Percentiles rank a stretch among this genome's conserved stretches.
Conservation (phyloP, 1,140 invertebrate species). For the Acromyrmex heyeri region DNA sequence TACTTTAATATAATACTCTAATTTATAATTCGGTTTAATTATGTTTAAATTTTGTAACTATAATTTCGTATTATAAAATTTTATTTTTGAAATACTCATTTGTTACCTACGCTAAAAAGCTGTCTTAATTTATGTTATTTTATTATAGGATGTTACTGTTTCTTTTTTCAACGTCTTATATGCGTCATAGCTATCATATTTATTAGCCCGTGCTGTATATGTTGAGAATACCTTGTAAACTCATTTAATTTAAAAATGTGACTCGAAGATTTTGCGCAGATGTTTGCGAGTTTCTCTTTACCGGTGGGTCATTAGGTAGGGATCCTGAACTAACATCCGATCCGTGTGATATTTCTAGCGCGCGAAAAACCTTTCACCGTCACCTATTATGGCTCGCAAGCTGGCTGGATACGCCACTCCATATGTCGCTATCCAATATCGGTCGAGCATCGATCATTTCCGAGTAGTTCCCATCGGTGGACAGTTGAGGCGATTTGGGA, state of each 20-base stretch:
- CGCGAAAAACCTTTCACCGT: constrained; percentile 53
- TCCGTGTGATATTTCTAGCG: constrained; percentile 61
- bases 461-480: constrained; percentile 51
- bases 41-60: not conserved
- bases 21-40: not conserved
- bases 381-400: constrained; percentile 68
- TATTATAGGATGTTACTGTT: not conserved
- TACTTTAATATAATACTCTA: not conserved
- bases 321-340: constrained; percentile 61
- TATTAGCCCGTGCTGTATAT: not conserved
- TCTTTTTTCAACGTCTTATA: not conserved
- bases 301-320: constrained; percentile 61
- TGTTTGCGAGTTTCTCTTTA: constrained; percentile 47
- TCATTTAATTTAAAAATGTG: not conserved
- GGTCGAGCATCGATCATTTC: constrained; percentile 76
- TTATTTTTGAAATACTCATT: not conserved
- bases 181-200: not conserved
- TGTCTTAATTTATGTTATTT: not conserved
- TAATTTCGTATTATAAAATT: not conserved
- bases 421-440: constrained; percentile 79
- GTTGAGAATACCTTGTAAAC: not conserved
- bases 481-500: constrained; percentile 58
- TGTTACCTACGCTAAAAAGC: not conserved
- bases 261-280: not conserved
- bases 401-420: constrained; percentile 71